Evolutionary conservation across 2,797 vertebrate species (phyloP).

Genomic region (Brotogeris chrysoptera): DNA sequence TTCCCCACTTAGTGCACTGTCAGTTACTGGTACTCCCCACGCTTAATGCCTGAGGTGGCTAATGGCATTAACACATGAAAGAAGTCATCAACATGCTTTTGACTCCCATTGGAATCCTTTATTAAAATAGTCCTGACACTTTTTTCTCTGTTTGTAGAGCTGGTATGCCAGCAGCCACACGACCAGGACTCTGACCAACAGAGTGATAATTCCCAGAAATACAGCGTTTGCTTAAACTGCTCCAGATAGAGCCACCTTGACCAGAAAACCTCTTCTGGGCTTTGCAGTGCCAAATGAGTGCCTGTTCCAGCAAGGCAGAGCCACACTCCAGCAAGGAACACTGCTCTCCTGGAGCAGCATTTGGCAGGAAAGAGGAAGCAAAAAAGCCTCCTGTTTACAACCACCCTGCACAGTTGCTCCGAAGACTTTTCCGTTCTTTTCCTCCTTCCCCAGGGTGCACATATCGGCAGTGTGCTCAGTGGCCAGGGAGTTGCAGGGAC

Average conservation of each 20-base stretch:
- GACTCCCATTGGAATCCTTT: slow-evolving; percentile 61
- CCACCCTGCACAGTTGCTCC: not conserved
- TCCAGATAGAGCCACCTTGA: slow-evolving; percentile 63
- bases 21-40: slow-evolving; percentile 68
- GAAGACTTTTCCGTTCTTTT: slow-evolving; percentile 4
- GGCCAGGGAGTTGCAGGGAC: not conserved
- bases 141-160: slow-evolving; percentile 58
- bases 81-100: slow-evolving; percentile 70
- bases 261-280: slow-evolving; percentile 32
- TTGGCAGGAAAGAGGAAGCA: not conserved
- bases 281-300: slow-evolving; percentile 27
- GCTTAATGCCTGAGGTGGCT: slow-evolving; percentile 65
- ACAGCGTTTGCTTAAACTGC: slow-evolving; percentile 50
- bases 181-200: slow-evolving; percentile 57
- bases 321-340: not conserved
- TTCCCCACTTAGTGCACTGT: slow-evolving; percentile 50
- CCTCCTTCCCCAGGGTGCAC: not conserved
- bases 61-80: slow-evolving; percentile 71
- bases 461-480: not conserved
- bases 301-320: not conserved
- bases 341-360: not conserved
- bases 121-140: slow-evolving; percentile 72
- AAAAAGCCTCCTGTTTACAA: slow-evolving; percentile 47
- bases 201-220: slow-evolving; percentile 74
- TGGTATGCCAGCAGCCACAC: slow-evolving; percentile 55